A percentile compares a stretch with the other conserved stretches of the same genome.
Conservation (phyloP, 2,888 invertebrate genomes). For the Sminthurides aquaticus region DNA sequence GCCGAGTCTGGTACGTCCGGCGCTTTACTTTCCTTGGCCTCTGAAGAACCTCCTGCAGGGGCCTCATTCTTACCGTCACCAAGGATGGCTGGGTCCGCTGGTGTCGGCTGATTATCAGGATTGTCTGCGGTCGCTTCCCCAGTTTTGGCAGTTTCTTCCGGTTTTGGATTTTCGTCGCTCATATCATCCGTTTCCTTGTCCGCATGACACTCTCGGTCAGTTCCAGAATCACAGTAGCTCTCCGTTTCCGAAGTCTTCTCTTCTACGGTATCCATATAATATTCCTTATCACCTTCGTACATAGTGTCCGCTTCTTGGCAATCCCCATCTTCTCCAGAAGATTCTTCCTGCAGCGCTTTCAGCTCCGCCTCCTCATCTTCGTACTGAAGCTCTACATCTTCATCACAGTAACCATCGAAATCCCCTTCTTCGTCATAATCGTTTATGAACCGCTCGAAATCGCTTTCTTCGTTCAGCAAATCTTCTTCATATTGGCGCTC, state of each 20-base stretch:
- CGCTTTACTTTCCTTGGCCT: background rate
- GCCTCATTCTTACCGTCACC: background rate
- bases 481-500: background rate
- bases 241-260: background rate
- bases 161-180: constrained; percentile 6
- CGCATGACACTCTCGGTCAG: background rate
- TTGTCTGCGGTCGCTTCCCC: background rate
- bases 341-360: background rate
- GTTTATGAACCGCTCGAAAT: constrained; percentile 16
- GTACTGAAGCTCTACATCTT: constrained; percentile 9
- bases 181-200: constrained; percentile 5
- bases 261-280: background rate
- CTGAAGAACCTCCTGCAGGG: background rate
- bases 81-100: background rate
- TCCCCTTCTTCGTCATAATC: constrained; percentile 19
- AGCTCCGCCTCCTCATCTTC: constrained; percentile 8
- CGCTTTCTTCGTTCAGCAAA: constrained; percentile 10
- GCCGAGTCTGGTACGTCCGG: background rate
- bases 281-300: constrained; percentile 19
- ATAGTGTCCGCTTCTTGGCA: constrained; percentile 11
- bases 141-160: background rate
- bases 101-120: background rate
- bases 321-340: constrained; percentile 7
- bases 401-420: constrained; percentile 10
- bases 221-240: constrained; percentile 3